phyloP scores from a whole-genome alignment of 2,113 vertebrate species.

The Bucco capensis region DNA sequence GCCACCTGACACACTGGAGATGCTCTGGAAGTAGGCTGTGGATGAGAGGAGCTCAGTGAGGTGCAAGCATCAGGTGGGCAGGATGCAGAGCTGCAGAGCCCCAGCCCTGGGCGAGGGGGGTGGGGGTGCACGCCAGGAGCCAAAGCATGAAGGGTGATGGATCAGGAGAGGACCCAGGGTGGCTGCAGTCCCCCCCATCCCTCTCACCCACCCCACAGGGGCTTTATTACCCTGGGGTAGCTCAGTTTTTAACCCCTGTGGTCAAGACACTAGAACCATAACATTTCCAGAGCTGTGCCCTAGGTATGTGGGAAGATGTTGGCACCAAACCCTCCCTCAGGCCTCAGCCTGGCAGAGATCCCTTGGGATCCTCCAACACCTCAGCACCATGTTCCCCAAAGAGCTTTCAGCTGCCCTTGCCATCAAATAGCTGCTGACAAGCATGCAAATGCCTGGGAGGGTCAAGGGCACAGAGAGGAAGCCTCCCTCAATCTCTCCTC shows the following conservation, averaged over 20 bases:
- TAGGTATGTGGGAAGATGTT: background rate
- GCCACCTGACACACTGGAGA: background rate
- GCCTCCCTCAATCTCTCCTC: too few relatives aligned
- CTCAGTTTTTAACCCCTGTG: accelerated
- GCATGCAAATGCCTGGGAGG: background rate
- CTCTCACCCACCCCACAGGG: background rate
- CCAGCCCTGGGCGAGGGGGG: accelerated
- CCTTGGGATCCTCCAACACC: background rate
- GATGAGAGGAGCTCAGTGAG: background rate
- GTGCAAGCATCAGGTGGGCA: background rate
- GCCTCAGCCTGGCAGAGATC: background rate
- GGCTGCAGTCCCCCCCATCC: background rate
- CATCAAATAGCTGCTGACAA: background rate
- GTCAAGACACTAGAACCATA: background rate
- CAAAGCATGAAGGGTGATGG: accelerated
- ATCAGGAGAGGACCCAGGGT: accelerated
- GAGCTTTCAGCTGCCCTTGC: background rate
- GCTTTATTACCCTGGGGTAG: background rate
- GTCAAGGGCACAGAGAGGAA: background rate
- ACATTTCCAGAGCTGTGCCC: background rate
- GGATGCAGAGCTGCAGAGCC: background rate
- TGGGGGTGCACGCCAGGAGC: background rate
- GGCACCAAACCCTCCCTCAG: background rate
- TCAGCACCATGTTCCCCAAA: background rate
- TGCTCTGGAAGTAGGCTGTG: constrained; percentile 71